These are phyloP conservation scores for Willisornis vidua DNA, from an alignment of 2,113 vertebrate species.

Conservation along the genomic window DNA sequence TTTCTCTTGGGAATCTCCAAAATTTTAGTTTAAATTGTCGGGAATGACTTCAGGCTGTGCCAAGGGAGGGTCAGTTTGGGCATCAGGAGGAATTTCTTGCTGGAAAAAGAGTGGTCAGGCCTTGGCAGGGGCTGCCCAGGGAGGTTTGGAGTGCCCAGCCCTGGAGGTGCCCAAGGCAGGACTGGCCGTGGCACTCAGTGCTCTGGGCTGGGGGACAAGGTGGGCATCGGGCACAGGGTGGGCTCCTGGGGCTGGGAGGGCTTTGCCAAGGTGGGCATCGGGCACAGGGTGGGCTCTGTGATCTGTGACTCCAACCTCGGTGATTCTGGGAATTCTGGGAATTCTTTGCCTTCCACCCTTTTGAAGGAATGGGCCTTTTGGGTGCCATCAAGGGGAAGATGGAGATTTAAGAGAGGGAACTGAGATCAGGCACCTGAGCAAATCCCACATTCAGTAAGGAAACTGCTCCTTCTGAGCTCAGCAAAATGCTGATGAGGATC, in stretches of 20 bases:
- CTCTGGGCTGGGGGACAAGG: no score
- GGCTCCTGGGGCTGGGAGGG: no score
- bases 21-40: not conserved
- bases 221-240: no score
- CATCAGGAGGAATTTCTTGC: not conserved
- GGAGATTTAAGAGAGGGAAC: not conserved
- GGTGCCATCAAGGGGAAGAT: not conserved
- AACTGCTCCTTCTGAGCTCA: not conserved
- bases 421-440: not conserved
- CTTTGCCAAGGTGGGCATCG: no score
- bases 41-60: rapidly evolving
- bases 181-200: no score
- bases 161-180: no score
- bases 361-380: not conserved
- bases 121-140: no score
- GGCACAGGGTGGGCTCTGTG: no score
- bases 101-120: no score
- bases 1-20: not conserved
- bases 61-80: not conserved
- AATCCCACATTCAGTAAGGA: not conserved
- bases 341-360: not conserved
- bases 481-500: not conserved
- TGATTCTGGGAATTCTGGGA: rapidly evolving
- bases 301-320: not conserved
- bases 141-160: no score